A percentile compares a stretch with the other conserved stretches of the same genome.
These are phyloP conservation scores for Aepyceros melampus DNA, from an alignment of 2,113 vertebrate species.

Conservation along the genomic window DNA sequence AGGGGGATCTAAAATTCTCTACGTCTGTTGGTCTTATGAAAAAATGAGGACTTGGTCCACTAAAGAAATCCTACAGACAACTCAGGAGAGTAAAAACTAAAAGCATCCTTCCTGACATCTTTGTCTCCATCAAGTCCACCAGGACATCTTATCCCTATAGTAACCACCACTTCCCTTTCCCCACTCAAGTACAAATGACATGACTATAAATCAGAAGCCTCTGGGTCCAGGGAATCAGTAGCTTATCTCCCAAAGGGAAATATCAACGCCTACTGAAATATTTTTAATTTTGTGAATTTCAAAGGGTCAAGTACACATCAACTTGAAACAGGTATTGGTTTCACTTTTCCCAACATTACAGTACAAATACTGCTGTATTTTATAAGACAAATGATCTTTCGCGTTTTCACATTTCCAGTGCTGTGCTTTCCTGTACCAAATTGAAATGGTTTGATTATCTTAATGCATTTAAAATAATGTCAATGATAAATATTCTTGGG, in stretches of 20 bases:
- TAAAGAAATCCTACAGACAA: background rate
- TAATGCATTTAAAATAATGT: background rate
- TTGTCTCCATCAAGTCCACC: background rate
- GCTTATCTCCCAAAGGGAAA: background rate
- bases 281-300: background rate
- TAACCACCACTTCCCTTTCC: background rate
- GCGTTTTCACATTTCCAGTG: background rate
- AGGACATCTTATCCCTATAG: background rate
- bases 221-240: background rate
- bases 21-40: background rate
- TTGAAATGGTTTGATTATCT: background rate
- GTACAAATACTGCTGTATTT: background rate
- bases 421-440: background rate
- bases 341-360: background rate
- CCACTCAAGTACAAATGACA: background rate
- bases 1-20: background rate
- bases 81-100: background rate
- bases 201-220: background rate
- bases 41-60: background rate
- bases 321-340: background rate
- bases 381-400: background rate
- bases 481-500: background rate
- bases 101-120: accelerated
- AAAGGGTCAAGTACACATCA: background rate
- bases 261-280: background rate